Conservation (phyloP, 2,888 invertebrate species). For the Eilema depressum region DNA sequence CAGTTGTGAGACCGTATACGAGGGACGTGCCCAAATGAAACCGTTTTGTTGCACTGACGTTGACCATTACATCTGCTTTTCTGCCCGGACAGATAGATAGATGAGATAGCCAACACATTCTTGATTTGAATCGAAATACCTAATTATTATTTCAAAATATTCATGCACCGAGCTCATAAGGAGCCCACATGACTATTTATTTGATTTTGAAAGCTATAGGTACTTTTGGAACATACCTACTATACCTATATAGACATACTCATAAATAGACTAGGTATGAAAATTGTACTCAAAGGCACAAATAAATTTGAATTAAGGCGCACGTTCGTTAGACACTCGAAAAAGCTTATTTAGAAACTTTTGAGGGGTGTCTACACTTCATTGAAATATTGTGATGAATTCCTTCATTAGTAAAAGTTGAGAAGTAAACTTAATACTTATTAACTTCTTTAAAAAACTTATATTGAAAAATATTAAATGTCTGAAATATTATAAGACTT, state of each 20-base stretch:
- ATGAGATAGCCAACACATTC: not conserved
- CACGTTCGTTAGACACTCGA: too few species aligned
- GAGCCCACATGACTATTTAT: too few species aligned
- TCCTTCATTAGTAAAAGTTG: not conserved
- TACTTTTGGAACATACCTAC: too few species aligned
- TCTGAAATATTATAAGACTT: not conserved
- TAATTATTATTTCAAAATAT: not conserved
- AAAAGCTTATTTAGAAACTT: too few species aligned
- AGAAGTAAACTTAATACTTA: not conserved
- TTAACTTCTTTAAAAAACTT: not conserved
- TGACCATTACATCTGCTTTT: not conserved
- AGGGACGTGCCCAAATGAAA: not conserved
- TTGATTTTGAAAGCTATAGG: too few species aligned
- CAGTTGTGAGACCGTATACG: not conserved
- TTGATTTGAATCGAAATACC: not conserved
- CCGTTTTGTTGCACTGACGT: not conserved
- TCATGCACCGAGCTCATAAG: not conserved
- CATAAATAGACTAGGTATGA: too few species aligned
- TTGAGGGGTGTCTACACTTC: not conserved
- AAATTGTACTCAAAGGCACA: too few species aligned
- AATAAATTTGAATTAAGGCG: too few species aligned
- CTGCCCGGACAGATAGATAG: not conserved
- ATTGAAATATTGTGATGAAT: not conserved
- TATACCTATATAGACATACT: too few species aligned
- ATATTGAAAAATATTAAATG: not conserved